phyloP scores from a whole-genome alignment of 2,888 invertebrate species.

The Drosophila anomalata region DNA sequence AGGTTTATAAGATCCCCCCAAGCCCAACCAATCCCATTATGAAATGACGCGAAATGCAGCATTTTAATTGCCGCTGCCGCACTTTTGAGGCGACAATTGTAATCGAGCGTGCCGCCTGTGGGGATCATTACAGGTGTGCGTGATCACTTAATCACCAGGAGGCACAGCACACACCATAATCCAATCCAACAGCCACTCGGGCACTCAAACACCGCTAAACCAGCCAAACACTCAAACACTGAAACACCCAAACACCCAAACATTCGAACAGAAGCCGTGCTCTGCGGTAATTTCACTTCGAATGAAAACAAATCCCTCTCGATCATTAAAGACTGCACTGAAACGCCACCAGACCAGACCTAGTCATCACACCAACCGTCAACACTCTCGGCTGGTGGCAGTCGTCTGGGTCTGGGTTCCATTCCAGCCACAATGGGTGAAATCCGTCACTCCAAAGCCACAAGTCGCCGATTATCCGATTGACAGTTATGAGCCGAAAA shows the following conservation, averaged over 20 bases:
- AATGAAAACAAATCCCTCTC: slow-evolving; percentile 66
- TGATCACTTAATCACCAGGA: slow-evolving; percentile 42
- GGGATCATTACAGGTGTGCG: slow-evolving; percentile 30
- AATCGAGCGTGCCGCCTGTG: slow-evolving; percentile 55
- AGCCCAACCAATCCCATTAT: slow-evolving; percentile 48
- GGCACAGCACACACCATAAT: slow-evolving; percentile 4
- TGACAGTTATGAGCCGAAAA: slow-evolving; percentile 5
- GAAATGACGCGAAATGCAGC: slow-evolving; percentile 61
- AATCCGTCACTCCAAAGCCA: slow-evolving; percentile 26
- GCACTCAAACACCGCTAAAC: slow-evolving; percentile 9
- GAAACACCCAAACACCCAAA: too few species aligned
- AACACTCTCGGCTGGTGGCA: slow-evolving; percentile 36
- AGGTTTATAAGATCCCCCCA: not conserved
- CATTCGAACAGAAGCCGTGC: slow-evolving; percentile 29
- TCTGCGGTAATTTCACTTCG: slow-evolving; percentile 61
- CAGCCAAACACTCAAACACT: not conserved
- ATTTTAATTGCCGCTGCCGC: slow-evolving; percentile 71
- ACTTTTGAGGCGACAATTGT: slow-evolving; percentile 48
- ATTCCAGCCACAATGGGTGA: slow-evolving; percentile 38
- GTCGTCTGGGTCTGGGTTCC: slow-evolving; percentile 3
- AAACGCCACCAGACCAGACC: slow-evolving; percentile 6
- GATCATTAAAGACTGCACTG: slow-evolving; percentile 49
- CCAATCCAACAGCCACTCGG: slow-evolving; percentile 1
- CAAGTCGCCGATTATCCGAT: slow-evolving; percentile 20
- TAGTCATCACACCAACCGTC: slow-evolving; percentile 22